These are phyloP conservation scores for Coregonus sp. DNA, from an alignment of 2,797 vertebrate species.

Conservation along the genomic window DNA sequence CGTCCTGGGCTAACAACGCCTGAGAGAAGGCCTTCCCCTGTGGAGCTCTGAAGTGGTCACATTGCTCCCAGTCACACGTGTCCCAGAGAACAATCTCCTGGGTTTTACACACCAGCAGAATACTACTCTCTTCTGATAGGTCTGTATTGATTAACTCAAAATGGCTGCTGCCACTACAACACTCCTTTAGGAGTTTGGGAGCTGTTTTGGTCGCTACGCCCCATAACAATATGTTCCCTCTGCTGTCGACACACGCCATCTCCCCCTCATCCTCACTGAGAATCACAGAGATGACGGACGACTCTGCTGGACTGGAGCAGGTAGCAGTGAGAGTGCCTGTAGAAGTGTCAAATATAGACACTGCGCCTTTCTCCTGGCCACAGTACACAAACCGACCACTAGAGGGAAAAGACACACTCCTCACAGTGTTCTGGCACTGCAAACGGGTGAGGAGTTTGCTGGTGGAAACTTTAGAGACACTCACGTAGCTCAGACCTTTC, in stretches of 20 bases:
- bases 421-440: constrained; percentile 67
- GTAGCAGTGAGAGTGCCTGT: constrained; percentile 44
- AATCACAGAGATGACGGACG: constrained; percentile 58
- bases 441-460: constrained; percentile 43
- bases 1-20: constrained; percentile 66
- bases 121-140: constrained; percentile 38
- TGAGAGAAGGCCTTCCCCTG: constrained; percentile 61
- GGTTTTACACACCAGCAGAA: constrained; percentile 72
- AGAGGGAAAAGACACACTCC: constrained; percentile 62
- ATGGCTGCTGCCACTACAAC: constrained; percentile 20
- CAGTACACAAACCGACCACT: constrained; percentile 62
- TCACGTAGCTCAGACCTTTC: constrained; percentile 53
- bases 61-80: constrained; percentile 60
- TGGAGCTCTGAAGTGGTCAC: constrained; percentile 71
- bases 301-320: constrained; percentile 55
- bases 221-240: constrained; percentile 73
- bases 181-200: constrained; percentile 59
- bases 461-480: constrained; percentile 58
- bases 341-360: constrained; percentile 68
- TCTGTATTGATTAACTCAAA: constrained; percentile 63
- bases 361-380: constrained; percentile 69
- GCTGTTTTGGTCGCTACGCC: constrained; percentile 47
- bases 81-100: constrained; percentile 72
- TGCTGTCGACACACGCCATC: constrained; percentile 69
- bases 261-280: constrained; percentile 45